Conservation (phyloP, 1,140 invertebrate species). For the Octopus bimaculoides region DNA sequence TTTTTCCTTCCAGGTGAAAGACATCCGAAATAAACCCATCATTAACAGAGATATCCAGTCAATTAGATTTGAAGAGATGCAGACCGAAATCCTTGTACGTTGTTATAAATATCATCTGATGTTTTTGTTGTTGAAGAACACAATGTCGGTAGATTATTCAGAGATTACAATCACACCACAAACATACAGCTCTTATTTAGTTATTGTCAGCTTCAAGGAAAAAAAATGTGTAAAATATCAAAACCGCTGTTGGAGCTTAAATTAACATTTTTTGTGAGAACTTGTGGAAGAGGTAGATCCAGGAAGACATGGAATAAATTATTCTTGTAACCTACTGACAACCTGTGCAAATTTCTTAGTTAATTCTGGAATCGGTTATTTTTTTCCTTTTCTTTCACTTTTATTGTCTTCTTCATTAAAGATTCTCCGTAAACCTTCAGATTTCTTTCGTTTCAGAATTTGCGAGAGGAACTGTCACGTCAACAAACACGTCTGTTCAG, state of each 20-base stretch:
- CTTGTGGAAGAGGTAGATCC: not conserved
- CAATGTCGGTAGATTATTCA: not conserved
- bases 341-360: not conserved
- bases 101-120: not conserved
- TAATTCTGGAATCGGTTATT: too few species aligned
- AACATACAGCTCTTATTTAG: too few species aligned
- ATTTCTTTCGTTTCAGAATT: constrained; percentile 31
- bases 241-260: not conserved
- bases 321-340: not conserved
- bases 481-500: constrained; percentile 48
- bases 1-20: constrained; percentile 42
- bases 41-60: constrained; percentile 80
- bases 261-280: not conserved
- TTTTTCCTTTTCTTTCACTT: too few species aligned
- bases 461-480: constrained; percentile 51
- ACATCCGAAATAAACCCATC: constrained; percentile 73
- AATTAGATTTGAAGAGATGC: constrained; percentile 57
- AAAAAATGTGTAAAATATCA: not conserved
- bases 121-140: not conserved
- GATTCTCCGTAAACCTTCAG: not conserved
- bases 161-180: not conserved
- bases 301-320: not conserved
- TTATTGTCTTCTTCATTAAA: too few species aligned
- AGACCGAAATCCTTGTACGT: constrained; percentile 55
- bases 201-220: not conserved